Evolutionary conservation across 1,140 invertebrate species (phyloP).

Genomic region (Latrodectus geometricus): DNA sequence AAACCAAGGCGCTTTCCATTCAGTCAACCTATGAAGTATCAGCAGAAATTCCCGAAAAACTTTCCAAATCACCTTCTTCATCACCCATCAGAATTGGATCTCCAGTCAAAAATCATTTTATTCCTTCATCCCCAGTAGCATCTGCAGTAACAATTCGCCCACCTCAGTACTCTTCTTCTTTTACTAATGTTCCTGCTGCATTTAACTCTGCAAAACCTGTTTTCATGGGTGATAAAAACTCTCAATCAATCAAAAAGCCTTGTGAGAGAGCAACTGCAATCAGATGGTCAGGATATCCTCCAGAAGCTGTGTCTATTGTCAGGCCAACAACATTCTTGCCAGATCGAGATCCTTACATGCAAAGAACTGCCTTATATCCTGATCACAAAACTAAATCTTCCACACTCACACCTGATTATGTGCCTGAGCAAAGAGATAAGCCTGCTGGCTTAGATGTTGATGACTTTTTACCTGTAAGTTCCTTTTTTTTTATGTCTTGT

Average conservation of each 20-base stretch:
- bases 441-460: slow-evolving; percentile 83
- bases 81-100: slow-evolving; percentile 43
- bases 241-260: slow-evolving; percentile 38
- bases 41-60: slow-evolving; percentile 49
- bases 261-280: slow-evolving; percentile 53
- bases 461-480: slow-evolving; percentile 78
- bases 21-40: slow-evolving; percentile 25
- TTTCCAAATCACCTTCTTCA: slow-evolving; percentile 44
- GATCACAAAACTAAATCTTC: slow-evolving; percentile 50
- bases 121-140: slow-evolving; percentile 15
- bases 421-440: slow-evolving; percentile 79
- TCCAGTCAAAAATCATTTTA: slow-evolving; percentile 35
- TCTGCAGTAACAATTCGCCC: slow-evolving; percentile 11
- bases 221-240: slow-evolving; percentile 26
- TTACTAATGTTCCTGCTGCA: slow-evolving; percentile 34
- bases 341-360: slow-evolving; percentile 44
- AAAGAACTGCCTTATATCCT: slow-evolving; percentile 43
- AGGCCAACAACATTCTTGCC: slow-evolving; percentile 52
- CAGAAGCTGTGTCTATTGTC: slow-evolving; percentile 59
- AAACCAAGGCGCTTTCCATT: slow-evolving; percentile 32
- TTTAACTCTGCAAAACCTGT: slow-evolving; percentile 19
- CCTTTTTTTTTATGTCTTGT: neutral
- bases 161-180: slow-evolving; percentile 17
- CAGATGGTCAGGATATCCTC: slow-evolving; percentile 47
- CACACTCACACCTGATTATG: slow-evolving; percentile 64